These are phyloP conservation scores for Thalassarche chlororhynchos DNA, from an alignment of 2,113 vertebrate species.

Conservation along the genomic window DNA sequence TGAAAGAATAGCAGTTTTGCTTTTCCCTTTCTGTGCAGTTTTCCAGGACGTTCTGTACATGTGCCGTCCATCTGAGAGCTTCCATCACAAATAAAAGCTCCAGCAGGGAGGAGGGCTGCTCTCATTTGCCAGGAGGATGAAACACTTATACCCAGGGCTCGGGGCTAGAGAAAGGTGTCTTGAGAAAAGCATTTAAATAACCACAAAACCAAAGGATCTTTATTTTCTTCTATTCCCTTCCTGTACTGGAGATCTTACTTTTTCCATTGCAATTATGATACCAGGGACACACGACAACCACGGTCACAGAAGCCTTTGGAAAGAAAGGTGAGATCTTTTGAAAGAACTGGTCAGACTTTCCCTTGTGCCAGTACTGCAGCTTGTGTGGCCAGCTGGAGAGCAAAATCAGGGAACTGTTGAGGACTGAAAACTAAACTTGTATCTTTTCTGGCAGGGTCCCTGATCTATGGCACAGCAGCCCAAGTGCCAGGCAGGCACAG, in stretches of 20 bases:
- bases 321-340: background rate
- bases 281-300: rapidly evolving
- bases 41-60: background rate
- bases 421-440: background rate
- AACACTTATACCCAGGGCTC: background rate
- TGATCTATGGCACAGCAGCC: background rate
- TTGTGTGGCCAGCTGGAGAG: background rate
- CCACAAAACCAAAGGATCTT: background rate
- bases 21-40: background rate
- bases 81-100: background rate
- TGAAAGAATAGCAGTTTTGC: background rate
- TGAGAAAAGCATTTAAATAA: background rate
- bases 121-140: background rate
- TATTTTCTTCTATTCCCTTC: background rate
- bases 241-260: background rate
- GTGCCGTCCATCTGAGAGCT: background rate
- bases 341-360: background rate
- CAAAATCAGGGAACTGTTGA: background rate
- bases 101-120: background rate
- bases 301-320: background rate
- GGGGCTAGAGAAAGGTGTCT: background rate
- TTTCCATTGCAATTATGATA: background rate
- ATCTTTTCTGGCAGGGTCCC: background rate
- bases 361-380: background rate
- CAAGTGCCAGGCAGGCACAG: background rate